phyloP scores from a whole-genome alignment of 2,113 vertebrate genomes.

The Lutjanus erythropterus region DNA sequence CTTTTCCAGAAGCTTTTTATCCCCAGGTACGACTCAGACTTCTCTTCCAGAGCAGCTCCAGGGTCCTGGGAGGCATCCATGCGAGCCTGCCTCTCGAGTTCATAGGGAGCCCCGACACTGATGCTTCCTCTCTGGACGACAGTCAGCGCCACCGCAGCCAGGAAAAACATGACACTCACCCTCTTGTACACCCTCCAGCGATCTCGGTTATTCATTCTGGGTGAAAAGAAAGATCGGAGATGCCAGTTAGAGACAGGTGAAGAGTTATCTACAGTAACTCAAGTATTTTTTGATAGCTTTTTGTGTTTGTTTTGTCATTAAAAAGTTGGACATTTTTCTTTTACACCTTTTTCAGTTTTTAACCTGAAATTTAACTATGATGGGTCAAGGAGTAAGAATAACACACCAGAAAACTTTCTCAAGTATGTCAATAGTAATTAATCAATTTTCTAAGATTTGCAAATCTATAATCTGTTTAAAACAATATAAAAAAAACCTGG shows the following conservation, averaged over 20 bases:
- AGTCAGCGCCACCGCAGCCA: conserved; percentile 86
- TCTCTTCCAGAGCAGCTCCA: conserved; percentile 37
- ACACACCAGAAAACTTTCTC: not conserved
- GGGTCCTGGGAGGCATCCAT: conserved; percentile 49
- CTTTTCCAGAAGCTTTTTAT: conserved; percentile 89
- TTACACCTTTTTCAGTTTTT: too few species aligned
- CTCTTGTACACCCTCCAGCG: conserved; percentile 87
- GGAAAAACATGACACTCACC: conserved; percentile 85
- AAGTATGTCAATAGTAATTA: not conserved
- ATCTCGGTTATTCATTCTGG: conserved; percentile 88
- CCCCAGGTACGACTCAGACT: conserved; percentile 43
- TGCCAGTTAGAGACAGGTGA: not conserved
- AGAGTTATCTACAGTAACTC: not conserved
- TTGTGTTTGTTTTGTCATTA: not conserved
- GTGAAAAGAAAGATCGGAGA: conserved; percentile 26
- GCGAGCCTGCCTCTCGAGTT: conserved; percentile 77
- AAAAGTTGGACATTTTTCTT: too few species aligned
- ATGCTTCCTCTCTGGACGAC: conserved; percentile 87
- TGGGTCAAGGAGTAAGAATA: not conserved
- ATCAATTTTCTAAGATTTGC: not conserved
- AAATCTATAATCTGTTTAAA: not conserved
- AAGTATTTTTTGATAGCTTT: not conserved
- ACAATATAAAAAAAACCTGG: not conserved
- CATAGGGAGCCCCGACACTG: conserved; percentile 79
- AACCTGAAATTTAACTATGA: not conserved